Percentiles rank a stretch among this genome's conserved stretches.
Conservation (phyloP, 1,140 invertebrate genomes). For the Caenorhabditis elegans region WBcel235 BX284606.5:9292001-9292500, state of each 20-base stretch:
- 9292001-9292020: neutral
- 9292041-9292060: too few species aligned
- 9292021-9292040: constrained; percentile 8
- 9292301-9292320: too few species aligned
- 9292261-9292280: constrained; percentile 19
- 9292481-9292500: constrained; percentile 17
- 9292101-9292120: too few species aligned
- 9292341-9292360: too few species aligned
- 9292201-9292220: constrained; percentile 18
- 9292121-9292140: neutral
- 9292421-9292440: neutral
- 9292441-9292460: neutral
- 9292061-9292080: neutral
- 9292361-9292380: too few species aligned
- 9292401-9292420: too few species aligned
- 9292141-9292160: neutral
- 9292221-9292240: constrained; percentile 24
- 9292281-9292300: neutral
- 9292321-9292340: too few species aligned
- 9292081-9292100: too few species aligned
- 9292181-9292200: constrained; percentile 15
- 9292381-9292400: too few species aligned
- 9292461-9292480: neutral
- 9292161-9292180: constrained; percentile 15
- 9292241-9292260: neutral